Evolutionary conservation across 2,888 invertebrate genomes (phyloP), one percentile per base, ranked within the genome.

Genomic region (Ophion ellenae): DNA sequence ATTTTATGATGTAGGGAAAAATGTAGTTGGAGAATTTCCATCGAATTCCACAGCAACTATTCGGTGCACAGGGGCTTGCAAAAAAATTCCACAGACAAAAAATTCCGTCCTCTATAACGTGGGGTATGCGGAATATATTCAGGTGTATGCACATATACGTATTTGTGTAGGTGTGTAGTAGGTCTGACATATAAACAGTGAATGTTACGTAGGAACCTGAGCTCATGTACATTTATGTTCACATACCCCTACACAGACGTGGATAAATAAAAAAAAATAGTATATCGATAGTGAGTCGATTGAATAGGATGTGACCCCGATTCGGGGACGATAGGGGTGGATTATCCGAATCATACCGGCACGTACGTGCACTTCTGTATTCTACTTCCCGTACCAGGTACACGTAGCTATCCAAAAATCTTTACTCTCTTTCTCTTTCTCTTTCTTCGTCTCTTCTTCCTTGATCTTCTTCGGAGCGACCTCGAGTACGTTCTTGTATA

Each of bases 221-320:
- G 75, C 36, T 73, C 69, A 59, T 67, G 71, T 78, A 74, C 67
- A 84, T 67, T 20, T 71, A 66, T 73, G 36, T 77, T 47, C 20
- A 47, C 61, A 59, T 82, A 36, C 24, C 75, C 47, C 17, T 73
- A 80, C 36, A 79, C 61, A 61, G 11, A 70, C 36, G 14, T 57
- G 14, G 32, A 36, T 74, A 81, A 24, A 24, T 24, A 24, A 24
- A 24, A 24, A 24, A 24, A 24, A 24, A 70, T 73, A n/a, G 69
- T 83, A 70, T 71, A 75, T 76, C 80, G 85, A 87, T 87, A 85
- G 80, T 64, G 84, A 88, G 87, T 88, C 89, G 86, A 88, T 90
- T 88, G 88, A 90, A 88, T 88, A 84, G 89, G 85, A 86, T 87
- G 88, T 90, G 90, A 91, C 91, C 90, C 79, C 91, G 89, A 90